phyloP scores from a whole-genome alignment of 2,797 vertebrate species.

The Chelon labrosus region DNA sequence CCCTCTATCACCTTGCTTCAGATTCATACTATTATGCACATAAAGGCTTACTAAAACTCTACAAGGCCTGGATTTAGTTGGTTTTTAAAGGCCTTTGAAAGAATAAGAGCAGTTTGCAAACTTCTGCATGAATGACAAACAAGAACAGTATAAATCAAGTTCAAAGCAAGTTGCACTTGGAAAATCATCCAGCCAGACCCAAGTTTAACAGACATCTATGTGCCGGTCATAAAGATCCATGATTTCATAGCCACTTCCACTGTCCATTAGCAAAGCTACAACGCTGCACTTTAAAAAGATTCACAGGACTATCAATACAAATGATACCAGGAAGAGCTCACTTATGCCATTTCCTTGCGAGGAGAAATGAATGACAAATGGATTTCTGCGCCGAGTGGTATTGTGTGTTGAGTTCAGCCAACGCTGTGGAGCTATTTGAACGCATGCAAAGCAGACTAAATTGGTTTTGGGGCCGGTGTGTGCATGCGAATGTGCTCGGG shows the following conservation, averaged over 20 bases:
- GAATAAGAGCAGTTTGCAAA: too few relatives aligned
- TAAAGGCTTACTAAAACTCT: too few relatives aligned
- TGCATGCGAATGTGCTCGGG: conserved; percentile 23
- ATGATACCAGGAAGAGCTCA: conserved; percentile 64
- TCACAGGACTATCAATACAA: conserved; percentile 57
- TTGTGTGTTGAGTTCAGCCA: conserved; percentile 39
- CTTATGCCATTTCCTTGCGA: conserved; percentile 52
- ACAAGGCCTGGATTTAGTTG: too few relatives aligned
- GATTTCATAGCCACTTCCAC: conserved; percentile 59
- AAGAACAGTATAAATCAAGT: conserved; percentile 4
- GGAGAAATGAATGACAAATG: conserved; percentile 73
- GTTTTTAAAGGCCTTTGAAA: too few relatives aligned
- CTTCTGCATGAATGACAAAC: too few relatives aligned
- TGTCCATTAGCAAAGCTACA: conserved; percentile 72
- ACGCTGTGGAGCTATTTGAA: conserved; percentile 62
- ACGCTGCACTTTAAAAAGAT: conserved; percentile 61
- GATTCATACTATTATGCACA: not conserved
- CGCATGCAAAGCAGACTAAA: conserved; percentile 52
- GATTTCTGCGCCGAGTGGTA: conserved; percentile 47
- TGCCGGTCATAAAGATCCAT: conserved; percentile 61
- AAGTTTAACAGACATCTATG: conserved; percentile 38
- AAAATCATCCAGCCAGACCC: conserved; percentile 17
- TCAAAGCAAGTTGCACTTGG: conserved; percentile 8
- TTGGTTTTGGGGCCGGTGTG: conserved; percentile 36
- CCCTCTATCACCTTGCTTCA: conserved; percentile 39